Evolutionary conservation across 2,113 vertebrate genomes (phyloP).

Genomic region (Gila orcuttii): DNA sequence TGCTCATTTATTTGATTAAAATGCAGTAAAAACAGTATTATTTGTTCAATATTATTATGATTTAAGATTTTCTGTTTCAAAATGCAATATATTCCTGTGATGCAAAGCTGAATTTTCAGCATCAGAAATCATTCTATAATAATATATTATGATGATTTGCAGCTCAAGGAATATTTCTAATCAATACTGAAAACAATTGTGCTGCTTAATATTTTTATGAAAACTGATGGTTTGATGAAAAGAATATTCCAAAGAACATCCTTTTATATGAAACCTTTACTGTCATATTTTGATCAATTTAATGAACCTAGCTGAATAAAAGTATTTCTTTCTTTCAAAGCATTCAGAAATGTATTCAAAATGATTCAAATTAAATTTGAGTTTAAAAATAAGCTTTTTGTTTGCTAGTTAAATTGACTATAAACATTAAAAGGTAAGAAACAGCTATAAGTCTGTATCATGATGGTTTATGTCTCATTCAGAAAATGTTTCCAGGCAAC

Average conservation of each 20-base stretch:
- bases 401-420: not conserved
- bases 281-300: not conserved
- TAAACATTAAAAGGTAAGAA: not conserved
- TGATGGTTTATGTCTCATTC: constrained; percentile 16
- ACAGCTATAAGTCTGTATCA: constrained; percentile 5
- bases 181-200: not conserved
- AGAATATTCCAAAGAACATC: too few species aligned
- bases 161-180: not conserved
- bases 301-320: not conserved
- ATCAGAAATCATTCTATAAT: not conserved
- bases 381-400: too few species aligned
- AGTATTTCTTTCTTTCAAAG: not conserved
- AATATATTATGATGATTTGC: too few species aligned
- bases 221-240: too few species aligned
- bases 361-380: too few species aligned
- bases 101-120: not conserved
- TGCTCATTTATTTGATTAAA: not conserved
- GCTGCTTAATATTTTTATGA: too few species aligned
- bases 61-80: too few species aligned
- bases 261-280: too few species aligned
- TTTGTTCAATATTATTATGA: too few species aligned
- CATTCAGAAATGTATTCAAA: too few species aligned
- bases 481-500: constrained; percentile 33
- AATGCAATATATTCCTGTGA: not conserved
- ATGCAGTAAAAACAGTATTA: not conserved